phyloP scores from a whole-genome alignment of 1,140 invertebrate genomes.

The Drosophila neocordata region DNA sequence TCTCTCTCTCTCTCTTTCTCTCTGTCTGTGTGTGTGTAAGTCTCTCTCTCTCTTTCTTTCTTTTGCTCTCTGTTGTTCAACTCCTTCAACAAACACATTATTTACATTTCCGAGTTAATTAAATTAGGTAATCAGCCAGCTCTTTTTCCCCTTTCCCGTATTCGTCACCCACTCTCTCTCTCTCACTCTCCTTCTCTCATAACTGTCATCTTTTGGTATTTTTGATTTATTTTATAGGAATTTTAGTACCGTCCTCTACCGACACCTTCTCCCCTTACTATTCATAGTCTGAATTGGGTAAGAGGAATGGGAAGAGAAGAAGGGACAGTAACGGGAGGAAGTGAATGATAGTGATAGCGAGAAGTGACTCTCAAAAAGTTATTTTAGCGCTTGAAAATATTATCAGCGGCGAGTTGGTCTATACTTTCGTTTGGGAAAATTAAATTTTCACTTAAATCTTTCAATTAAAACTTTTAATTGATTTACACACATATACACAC shows the following conservation, averaged over 20 bases:
- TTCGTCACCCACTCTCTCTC: not conserved
- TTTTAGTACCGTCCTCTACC: slow-evolving; percentile 8
- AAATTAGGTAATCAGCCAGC: slow-evolving; percentile 55
- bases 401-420: slow-evolving; percentile 14
- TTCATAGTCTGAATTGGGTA: not conserved
- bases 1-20: not conserved
- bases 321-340: not conserved
- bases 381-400: slow-evolving; percentile 13
- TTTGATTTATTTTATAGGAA: slow-evolving; percentile 50
- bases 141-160: not conserved
- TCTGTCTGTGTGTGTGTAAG: not conserved
- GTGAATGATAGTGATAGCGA: not conserved
- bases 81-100: slow-evolving; percentile 24
- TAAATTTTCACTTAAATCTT: slow-evolving; percentile 73
- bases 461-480: slow-evolving; percentile 77
- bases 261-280: not conserved
- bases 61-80: slow-evolving; percentile 8
- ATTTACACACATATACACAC: slow-evolving; percentile 47
- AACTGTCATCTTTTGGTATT: slow-evolving; percentile 38
- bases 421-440: slow-evolving; percentile 18
- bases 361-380: slow-evolving; percentile 15
- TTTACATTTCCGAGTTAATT: slow-evolving; percentile 63
- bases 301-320: not conserved
- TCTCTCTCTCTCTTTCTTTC: too few species aligned
- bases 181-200: not conserved